A percentile compares a stretch with the other conserved stretches of the same genome.
phyloP scores from a whole-genome alignment of 2,113 vertebrate genomes.

The Embiotoca jacksoni region DNA sequence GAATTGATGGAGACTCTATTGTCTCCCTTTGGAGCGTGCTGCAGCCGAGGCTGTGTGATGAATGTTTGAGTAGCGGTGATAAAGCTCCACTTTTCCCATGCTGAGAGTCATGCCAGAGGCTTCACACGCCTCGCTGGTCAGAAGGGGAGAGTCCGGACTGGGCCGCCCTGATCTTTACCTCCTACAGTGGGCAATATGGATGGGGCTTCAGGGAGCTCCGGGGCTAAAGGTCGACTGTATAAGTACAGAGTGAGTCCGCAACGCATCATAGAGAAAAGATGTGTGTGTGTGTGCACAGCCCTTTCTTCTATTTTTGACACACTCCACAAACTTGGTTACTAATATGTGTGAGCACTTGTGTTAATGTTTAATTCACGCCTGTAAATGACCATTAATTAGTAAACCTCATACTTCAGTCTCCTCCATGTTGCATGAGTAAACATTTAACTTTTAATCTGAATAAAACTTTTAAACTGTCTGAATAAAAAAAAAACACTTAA shows the following conservation, averaged over 20 bases:
- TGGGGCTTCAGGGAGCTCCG: conserved; percentile 61
- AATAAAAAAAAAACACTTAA: conserved; percentile 31
- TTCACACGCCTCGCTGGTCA: conserved; percentile 64
- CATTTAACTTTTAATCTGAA: conserved; percentile 52
- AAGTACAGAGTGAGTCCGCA: conserved; percentile 42
- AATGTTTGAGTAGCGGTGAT: conserved; percentile 80
- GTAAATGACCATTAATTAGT: conserved; percentile 56
- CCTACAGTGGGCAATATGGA: conserved; percentile 55
- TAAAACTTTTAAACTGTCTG: conserved; percentile 10
- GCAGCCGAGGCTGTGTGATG: conserved; percentile 74
- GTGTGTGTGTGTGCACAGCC: neutral
- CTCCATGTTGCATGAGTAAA: conserved; percentile 37
- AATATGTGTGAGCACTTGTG: neutral
- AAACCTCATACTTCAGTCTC: conserved; percentile 26
- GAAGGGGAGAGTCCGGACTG: conserved; percentile 58
- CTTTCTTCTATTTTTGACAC: conserved; percentile 31
- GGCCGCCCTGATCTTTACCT: conserved; percentile 67
- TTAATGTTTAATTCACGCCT: conserved; percentile 46
- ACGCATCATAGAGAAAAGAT: conserved; percentile 38
- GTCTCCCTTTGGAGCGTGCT: conserved; percentile 71
- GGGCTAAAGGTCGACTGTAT: conserved; percentile 59
- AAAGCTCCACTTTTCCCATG: conserved; percentile 75
- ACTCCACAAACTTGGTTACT: conserved; percentile 36
- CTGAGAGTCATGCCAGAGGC: conserved; percentile 82
- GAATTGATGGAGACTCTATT: conserved; percentile 66